Percentiles rank a stretch among this genome's conserved stretches.
phyloP scores from a whole-genome alignment of 2,888 invertebrate species.

The Sminthurinus aureus region DNA sequence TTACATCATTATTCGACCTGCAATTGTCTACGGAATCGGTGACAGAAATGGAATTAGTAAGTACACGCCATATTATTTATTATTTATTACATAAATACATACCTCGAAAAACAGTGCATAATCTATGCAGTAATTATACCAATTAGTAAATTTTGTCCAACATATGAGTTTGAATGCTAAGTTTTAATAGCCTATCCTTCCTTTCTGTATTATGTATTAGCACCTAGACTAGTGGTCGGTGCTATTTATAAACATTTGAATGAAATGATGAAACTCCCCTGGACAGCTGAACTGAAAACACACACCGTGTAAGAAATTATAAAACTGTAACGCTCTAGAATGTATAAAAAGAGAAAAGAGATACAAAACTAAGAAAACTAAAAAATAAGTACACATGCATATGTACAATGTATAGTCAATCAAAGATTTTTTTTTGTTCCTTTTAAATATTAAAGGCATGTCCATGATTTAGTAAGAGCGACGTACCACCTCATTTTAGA shows the following conservation, averaged over 20 bases:
- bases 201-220: slow-evolving; percentile 65
- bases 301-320: slow-evolving; percentile 77
- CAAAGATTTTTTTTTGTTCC: no score
- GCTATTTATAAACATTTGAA: slow-evolving; percentile 86
- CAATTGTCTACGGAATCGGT: slow-evolving; percentile 85
- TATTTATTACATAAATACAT: not conserved
- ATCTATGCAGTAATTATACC: no score
- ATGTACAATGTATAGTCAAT: no score
- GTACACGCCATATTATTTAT: slow-evolving; percentile 60
- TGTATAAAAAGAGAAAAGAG: no score
- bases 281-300: slow-evolving; percentile 83
- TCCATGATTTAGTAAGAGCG: slow-evolving; percentile 67
- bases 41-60: slow-evolving; percentile 84
- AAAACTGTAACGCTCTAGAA: no score
- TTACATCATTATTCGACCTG: slow-evolving; percentile 82
- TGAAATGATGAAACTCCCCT: slow-evolving; percentile 90
- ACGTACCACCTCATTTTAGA: slow-evolving; percentile 73
- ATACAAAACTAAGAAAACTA: no score
- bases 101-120: no score
- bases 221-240: slow-evolving; percentile 84
- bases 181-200: not conserved
- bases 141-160: no score
- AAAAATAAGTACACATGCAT: no score
- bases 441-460: not conserved
- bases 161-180: not conserved